phyloP scores from a whole-genome alignment of 1,140 invertebrate species.

The Gonioctena quinquepunctata region DNA sequence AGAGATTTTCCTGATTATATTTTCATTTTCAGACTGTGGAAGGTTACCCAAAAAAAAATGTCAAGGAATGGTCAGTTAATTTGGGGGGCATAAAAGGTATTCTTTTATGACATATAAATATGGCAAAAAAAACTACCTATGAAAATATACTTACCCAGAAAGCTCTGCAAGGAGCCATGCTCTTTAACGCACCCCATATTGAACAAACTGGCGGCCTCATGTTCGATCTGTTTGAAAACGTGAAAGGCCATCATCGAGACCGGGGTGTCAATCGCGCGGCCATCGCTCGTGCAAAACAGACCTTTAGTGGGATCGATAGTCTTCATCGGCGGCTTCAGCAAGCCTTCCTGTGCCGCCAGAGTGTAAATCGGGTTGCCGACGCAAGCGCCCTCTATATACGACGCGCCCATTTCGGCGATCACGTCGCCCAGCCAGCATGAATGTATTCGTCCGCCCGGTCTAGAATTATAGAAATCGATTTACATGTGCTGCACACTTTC shows the following conservation, averaged over 20 bases:
- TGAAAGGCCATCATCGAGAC: slow-evolving; percentile 66
- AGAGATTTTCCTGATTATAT: no score
- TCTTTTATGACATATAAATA: no score
- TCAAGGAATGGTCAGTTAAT: no score
- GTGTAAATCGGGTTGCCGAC: slow-evolving; percentile 69
- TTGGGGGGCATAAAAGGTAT: no score
- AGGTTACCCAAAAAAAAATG: no score
- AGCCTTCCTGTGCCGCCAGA: slow-evolving; percentile 66
- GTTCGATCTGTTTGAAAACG: slow-evolving; percentile 66
- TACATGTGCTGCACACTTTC: no score
- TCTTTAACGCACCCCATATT: slow-evolving; percentile 62
- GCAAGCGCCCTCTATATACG: slow-evolving; percentile 67
- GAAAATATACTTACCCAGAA: slow-evolving; percentile 62
- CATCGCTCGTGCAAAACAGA: slow-evolving; percentile 69
- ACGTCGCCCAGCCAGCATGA: slow-evolving; percentile 74
- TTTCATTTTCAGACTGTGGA: no score
- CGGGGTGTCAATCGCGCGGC: slow-evolving; percentile 64
- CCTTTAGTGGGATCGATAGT: slow-evolving; percentile 52
- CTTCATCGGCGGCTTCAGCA: slow-evolving; percentile 61
- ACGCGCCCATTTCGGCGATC: slow-evolving; percentile 73
- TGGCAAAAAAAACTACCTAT: neutral
- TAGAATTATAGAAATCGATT: no score
- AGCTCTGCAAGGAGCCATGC: slow-evolving; percentile 66
- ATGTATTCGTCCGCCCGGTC: slow-evolving; percentile 72
- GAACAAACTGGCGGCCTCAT: slow-evolving; percentile 65